Base-by-base conservation (phyloP, 2,113 vertebrate genomes). In the Gulo gulo region DNA sequence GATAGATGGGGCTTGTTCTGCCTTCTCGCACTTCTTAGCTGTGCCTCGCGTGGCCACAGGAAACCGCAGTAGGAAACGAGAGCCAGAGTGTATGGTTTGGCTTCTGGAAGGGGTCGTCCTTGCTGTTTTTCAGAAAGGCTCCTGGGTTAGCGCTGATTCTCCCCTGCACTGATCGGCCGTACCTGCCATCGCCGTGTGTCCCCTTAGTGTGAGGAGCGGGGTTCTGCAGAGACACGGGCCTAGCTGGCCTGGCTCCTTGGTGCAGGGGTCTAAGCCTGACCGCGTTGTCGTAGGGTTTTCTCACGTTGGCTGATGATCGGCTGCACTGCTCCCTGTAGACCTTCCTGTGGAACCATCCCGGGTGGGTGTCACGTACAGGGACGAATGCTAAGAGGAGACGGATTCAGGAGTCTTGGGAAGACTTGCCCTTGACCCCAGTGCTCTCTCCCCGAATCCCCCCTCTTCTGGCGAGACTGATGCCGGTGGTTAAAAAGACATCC, bases 341-440 rank as follows among this genome's bases (percentile, higher is more conserved):
- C 39, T 45, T 74, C 59, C 6, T 2, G 63, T 47, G 36, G 80
- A 36, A 36, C 8, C 3, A 0, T 10, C 36, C 1, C 24, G 12
- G 2, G 26, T 7, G 16, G 91, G 81, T 59, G 1, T 23, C 10
- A 7, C 7, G 0, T 2, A 1, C 13, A 4, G 24, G 76, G 82
- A 59, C 10, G 76, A 1, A 9, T 0, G 1, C 0, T 7, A 4
- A 42, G 82, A 9, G 8, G 76, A 21, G 7, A 24, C 36, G 2
- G 4, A 26, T 2, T 74, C 4, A 31, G 74, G 55, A 7, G 3
- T 4, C 4, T 1, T 13, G 11, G 23, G 59, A 15, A 14, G 57
- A 11, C 67, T 61, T 0, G 39, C 20, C 29, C 10, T 20, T 7
- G n/a, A 6, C 31, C 47, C 39, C 42, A 11, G 61, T 57, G 16